Evolutionary conservation across 2,888 invertebrate genomes (phyloP).

Genomic region (Lottia gigantea): DNA sequence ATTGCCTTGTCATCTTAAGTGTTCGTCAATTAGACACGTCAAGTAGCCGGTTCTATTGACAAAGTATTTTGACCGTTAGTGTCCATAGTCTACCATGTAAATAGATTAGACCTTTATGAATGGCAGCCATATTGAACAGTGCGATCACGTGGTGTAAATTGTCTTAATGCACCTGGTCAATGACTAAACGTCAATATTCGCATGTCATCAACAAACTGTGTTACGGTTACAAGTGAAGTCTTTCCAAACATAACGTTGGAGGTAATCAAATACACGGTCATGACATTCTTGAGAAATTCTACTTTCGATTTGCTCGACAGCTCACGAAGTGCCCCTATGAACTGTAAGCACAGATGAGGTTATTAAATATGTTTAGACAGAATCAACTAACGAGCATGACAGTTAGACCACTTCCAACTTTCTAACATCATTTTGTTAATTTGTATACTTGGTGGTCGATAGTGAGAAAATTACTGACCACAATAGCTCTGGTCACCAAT

Average conservation of each 20-base stretch:
- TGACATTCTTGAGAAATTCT: not conserved
- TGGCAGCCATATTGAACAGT: not conserved
- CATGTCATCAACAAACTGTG: not conserved
- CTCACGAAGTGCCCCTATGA: not conserved
- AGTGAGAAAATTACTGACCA: slow-evolving; percentile 9
- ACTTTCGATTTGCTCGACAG: not conserved
- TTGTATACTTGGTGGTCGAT: not conserved
- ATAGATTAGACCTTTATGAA: not conserved
- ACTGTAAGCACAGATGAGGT: not conserved
- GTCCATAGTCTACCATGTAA: slow-evolving; percentile 1
- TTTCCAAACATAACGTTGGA: not conserved
- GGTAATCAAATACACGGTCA: not conserved
- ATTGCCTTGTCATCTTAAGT: not conserved
- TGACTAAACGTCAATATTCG: no score
- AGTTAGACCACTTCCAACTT: not conserved
- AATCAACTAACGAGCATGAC: not conserved
- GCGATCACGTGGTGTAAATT: not conserved
- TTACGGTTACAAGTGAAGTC: slow-evolving; percentile 1
- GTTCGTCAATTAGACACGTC: slow-evolving; percentile 8
- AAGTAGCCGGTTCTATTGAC: not conserved
- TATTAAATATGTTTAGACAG: not conserved
- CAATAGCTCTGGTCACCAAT: not conserved
- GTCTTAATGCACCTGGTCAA: no score
- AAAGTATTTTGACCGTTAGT: not conserved
- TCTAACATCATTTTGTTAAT: slow-evolving; percentile 3